Evolutionary conservation across 2,113 vertebrate genomes (phyloP), one percentile per base, ranked within the genome.

Genomic region (Pelodiscus sinensis): DNA sequence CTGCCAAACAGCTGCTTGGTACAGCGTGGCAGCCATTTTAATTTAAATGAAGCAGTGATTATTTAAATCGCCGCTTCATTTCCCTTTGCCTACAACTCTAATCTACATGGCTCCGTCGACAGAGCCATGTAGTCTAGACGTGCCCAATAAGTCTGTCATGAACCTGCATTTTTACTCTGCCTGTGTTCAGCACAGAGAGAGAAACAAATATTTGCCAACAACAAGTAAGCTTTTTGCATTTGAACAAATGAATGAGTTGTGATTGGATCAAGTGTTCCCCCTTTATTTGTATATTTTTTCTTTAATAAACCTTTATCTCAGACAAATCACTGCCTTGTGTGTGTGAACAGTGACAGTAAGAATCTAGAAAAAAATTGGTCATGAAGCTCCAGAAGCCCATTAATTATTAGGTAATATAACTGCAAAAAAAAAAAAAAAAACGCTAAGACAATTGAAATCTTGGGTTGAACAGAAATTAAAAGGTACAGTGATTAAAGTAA

Each of bases 121-220:
- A n/a, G n/a, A n/a, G n/a, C n/a, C n/a, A n/a, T n/a, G n/a, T n/a
- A n/a, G n/a, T n/a, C n/a, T n/a, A n/a, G n/a, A n/a, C n/a, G n/a
- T n/a, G n/a, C n/a, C n/a, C n/a, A n/a, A n/a, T n/a, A n/a, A 77
- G 24, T 35, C 78, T 88, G 29, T 52, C 31, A 85, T 38, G 77
- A 88, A 50, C 44, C n/a, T 84, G 50, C 55, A 73, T 52, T 85
- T 16, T 79, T 55, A 83, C 14, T 68, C 31, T 35, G 22, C 5
- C n/a, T 87, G 18, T 56, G 94, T 93, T 92, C 62, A 78, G 12
- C 55, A 88, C 8, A 85, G 80, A 91, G 82, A 86, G 16, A 81
- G 24, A 90, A 88, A 93, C 84, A 62, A 0, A 7, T 88, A 80
- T 82, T 92, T 83, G 84, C 18, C 29, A 81, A 13, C 62, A 77